These are phyloP conservation scores for Brachionus rubens DNA, from an alignment of 1,140 invertebrate genomes.

Conservation along the genomic window DNA sequence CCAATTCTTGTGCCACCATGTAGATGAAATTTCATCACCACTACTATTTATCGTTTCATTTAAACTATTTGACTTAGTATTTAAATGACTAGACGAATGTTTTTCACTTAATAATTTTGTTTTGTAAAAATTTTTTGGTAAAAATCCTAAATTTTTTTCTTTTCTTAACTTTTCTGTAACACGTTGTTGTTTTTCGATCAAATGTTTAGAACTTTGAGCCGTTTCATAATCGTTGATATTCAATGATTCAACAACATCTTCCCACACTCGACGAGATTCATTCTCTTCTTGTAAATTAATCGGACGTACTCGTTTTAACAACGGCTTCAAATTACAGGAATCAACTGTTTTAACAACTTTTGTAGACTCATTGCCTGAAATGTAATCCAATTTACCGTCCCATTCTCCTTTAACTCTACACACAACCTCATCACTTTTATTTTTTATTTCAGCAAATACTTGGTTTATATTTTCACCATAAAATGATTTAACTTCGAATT, in stretches of 20 bases:
- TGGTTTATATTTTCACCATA: constrained; percentile 84
- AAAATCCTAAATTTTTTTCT: constrained; percentile 11
- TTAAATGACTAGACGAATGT: not conserved
- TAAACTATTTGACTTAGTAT: not conserved
- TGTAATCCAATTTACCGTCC: constrained; percentile 59
- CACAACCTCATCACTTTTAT: constrained; percentile 57
- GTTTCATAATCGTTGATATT: constrained; percentile 53
- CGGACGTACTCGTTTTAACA: constrained; percentile 54
- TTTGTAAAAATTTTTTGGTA: constrained; percentile 31
- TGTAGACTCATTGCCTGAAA: constrained; percentile 56
- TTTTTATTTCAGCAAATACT: constrained; percentile 75
- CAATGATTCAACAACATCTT: constrained; percentile 56
- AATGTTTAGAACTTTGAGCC: constrained; percentile 47
- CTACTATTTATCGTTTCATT: not conserved
- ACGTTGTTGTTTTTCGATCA: constrained; percentile 11
- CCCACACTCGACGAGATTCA: constrained; percentile 58
- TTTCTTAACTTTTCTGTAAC: not conserved
- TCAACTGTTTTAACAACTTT: constrained; percentile 51
- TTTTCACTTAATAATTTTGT: not conserved
- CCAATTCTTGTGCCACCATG: constrained; percentile 29
- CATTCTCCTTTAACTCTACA: constrained; percentile 59
- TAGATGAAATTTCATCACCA: not conserved
- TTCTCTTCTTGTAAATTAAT: constrained; percentile 53
- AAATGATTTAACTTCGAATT: too few species aligned
- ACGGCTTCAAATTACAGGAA: constrained; percentile 50